A percentile compares a stretch with the other conserved stretches of the same genome.
Conservation (phyloP, 2,113 vertebrate species). For the Trichechus manatus region DNA sequence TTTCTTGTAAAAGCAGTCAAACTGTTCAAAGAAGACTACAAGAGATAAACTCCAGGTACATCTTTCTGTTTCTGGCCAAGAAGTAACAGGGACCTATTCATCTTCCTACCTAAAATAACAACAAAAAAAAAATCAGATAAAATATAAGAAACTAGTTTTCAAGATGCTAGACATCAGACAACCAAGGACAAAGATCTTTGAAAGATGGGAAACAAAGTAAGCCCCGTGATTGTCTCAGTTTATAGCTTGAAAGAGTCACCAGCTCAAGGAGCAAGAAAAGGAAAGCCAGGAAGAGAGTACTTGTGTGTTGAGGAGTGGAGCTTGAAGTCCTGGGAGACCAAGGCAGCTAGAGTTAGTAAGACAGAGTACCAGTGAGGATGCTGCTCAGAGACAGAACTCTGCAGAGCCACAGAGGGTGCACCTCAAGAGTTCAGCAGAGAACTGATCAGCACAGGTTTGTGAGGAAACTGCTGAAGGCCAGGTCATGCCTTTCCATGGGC, state of each 20-base stretch:
- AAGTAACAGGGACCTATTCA: not conserved
- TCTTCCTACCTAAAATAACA: slow-evolving; percentile 15
- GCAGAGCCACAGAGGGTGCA: too few relatives aligned
- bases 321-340: not conserved
- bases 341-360: not conserved
- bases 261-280: not conserved
- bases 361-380: not conserved
- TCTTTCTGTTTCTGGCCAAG: not conserved
- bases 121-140: not conserved
- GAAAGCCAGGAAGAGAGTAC: not conserved
- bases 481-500: not conserved
- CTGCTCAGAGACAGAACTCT: not conserved
- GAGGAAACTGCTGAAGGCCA: not conserved
- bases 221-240: not conserved
- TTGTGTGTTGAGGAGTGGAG: not conserved
- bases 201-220: not conserved
- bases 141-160: not conserved
- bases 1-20: slow-evolving; percentile 2
- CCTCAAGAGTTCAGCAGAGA: not conserved
- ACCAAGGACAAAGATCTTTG: not conserved
- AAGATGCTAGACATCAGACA: not conserved
- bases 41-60: not conserved
- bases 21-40: not conserved
- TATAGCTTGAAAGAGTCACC: not conserved
- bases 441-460: not conserved